Evolutionary conservation across 2,888 invertebrate species (phyloP).

Genomic region (Octonoba sinensis): DNA sequence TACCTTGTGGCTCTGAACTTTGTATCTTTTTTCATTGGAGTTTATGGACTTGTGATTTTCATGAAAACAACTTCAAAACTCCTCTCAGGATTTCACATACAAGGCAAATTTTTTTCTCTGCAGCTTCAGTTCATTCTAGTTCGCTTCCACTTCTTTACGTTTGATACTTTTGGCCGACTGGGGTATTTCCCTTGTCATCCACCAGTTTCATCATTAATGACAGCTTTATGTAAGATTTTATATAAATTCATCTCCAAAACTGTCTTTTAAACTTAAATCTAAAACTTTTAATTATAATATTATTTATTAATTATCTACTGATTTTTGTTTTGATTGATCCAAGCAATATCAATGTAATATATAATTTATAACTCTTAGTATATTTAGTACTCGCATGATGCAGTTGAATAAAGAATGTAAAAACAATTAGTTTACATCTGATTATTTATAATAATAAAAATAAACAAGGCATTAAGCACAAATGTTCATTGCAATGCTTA

Average conservation of each 20-base stretch:
- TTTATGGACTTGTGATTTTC: slow-evolving; percentile 66
- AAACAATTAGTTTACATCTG: no score
- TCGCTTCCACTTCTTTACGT: slow-evolving; percentile 66
- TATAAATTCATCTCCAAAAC: not conserved
- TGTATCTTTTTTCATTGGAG: slow-evolving; percentile 66
- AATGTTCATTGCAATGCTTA: no score
- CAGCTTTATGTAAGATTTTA: slow-evolving; percentile 65
- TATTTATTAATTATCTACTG: no score
- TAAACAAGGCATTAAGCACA: no score
- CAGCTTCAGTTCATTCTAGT: slow-evolving; percentile 66
- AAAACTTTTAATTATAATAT: no score
- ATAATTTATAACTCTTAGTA: no score
- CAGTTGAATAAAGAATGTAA: no score
- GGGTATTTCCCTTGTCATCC: slow-evolving; percentile 65
- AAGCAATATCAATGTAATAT: no score
- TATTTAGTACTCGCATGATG: no score
- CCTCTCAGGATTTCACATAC: slow-evolving; percentile 65
- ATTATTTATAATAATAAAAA: no score
- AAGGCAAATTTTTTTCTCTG: slow-evolving; percentile 66
- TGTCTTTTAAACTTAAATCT: no score
- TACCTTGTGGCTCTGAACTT: slow-evolving; percentile 65
- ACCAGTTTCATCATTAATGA: slow-evolving; percentile 65
- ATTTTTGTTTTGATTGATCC: no score
- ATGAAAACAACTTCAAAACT: slow-evolving; percentile 64
- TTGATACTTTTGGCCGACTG: slow-evolving; percentile 64